Evolutionary conservation across 2,797 vertebrate species (phyloP).

Genomic region (Carduelis carduelis): DNA sequence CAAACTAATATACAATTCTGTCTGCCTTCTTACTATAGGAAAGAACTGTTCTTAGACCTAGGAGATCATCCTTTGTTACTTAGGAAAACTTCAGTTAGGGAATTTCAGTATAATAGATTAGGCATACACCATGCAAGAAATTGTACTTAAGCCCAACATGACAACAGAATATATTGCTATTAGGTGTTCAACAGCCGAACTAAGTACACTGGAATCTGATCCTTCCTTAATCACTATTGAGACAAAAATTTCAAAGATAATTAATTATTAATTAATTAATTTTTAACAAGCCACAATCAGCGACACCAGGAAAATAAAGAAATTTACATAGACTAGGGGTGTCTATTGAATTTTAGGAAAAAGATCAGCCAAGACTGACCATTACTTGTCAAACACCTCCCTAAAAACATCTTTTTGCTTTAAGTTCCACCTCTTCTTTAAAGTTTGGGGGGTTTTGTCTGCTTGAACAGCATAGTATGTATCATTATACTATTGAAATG

Average conservation of each 20-base stretch:
- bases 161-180: no score
- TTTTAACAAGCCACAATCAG: not conserved
- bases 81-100: not conserved
- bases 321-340: not conserved
- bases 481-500: not conserved
- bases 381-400: not conserved
- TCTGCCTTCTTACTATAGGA: not conserved
- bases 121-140: not conserved
- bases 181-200: rapidly evolving
- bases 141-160: no score
- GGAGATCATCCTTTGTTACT: not conserved
- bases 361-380: not conserved
- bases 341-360: not conserved
- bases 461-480: not conserved
- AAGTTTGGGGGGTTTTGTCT: not conserved
- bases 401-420: not conserved
- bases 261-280: not conserved
- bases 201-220: rapidly evolving
- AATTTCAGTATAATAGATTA: not conserved
- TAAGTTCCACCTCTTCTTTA: not conserved
- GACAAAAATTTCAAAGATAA: not conserved
- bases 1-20: not conserved
- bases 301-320: not conserved
- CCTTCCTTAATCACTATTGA: not conserved
- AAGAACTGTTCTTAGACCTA: not conserved